Conservation (phyloP, 2,797 vertebrate species). For the Silurus lanzhouensis region DNA sequence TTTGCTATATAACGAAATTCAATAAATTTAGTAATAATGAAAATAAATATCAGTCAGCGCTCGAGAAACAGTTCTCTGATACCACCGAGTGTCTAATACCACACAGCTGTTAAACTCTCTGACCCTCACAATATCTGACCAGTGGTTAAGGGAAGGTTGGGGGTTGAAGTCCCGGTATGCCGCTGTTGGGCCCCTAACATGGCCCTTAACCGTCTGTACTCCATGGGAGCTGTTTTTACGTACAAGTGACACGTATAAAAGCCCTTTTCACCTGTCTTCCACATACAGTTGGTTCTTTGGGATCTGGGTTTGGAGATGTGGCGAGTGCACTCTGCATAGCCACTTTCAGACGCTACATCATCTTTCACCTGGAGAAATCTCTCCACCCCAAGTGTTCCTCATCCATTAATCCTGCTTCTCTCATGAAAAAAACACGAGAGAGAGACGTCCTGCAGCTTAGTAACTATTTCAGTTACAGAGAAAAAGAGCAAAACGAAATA, state of each 20-base stretch:
- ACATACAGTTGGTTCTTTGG: background rate
- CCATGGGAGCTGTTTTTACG: too few relatives aligned
- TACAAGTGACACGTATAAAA: too few relatives aligned
- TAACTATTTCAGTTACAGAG: too few relatives aligned
- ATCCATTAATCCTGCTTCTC: background rate
- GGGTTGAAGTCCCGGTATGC: too few relatives aligned
- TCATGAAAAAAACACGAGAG: background rate
- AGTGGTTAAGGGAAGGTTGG: too few relatives aligned
- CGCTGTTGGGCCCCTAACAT: too few relatives aligned
- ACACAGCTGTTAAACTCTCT: background rate
- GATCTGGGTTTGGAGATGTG: background rate
- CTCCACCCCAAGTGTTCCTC: background rate
- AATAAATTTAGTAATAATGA: background rate
- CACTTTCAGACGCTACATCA: too few relatives aligned
- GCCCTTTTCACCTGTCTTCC: background rate
- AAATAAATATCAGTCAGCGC: too few relatives aligned
- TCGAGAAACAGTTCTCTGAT: background rate
- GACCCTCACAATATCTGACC: background rate
- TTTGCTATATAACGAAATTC: background rate
- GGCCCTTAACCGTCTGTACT: too few relatives aligned
- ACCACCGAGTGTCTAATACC: background rate
- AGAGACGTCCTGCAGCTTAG: background rate
- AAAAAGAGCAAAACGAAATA: too few relatives aligned
- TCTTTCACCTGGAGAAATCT: too few relatives aligned
- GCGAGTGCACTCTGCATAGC: background rate